Evolutionary conservation across 2,888 invertebrate genomes (phyloP).

Genomic region (Encarsia formosa): DNA sequence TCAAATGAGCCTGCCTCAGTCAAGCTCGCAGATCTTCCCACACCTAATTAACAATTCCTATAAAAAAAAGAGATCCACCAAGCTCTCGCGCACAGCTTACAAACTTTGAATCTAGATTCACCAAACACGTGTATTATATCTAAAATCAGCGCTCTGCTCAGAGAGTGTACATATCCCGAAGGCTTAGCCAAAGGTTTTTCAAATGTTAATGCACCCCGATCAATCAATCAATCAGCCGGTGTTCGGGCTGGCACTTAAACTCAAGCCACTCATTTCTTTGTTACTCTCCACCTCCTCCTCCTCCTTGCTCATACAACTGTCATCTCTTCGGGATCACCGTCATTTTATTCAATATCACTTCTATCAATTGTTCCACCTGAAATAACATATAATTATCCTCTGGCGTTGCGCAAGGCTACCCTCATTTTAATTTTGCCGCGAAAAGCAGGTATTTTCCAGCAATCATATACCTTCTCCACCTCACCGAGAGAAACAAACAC

Average conservation of each 20-base stretch:
- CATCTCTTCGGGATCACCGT: constrained; percentile 17
- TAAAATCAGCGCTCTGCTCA: not conserved
- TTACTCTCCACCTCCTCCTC: not conserved
- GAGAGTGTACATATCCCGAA: constrained; percentile 1
- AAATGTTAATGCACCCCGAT: too few species aligned
- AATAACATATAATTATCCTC: constrained; percentile 20
- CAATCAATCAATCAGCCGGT: constrained; percentile 17
- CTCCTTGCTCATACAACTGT: constrained; percentile 15
- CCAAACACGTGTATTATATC: not conserved
- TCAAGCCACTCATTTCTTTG: constrained; percentile 8
- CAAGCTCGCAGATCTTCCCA: too few species aligned
- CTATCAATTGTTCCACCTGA: constrained; percentile 19
- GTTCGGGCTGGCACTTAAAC: too few species aligned
- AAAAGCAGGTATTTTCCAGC: constrained; percentile 13
- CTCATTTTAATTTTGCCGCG: too few species aligned
- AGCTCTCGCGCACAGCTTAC: too few species aligned
- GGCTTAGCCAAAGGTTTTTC: constrained; percentile 21
- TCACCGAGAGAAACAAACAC: not conserved
- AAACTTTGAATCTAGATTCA: too few species aligned
- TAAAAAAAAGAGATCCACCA: too few species aligned
- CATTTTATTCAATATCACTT: constrained; percentile 23
- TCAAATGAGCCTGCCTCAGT: too few species aligned
- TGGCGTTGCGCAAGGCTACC: not conserved
- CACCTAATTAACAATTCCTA: not conserved
- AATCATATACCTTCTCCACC: too few species aligned